Conservation (phyloP, 2,888 invertebrate genomes). For the Lasioglossum leucozonium region DNA sequence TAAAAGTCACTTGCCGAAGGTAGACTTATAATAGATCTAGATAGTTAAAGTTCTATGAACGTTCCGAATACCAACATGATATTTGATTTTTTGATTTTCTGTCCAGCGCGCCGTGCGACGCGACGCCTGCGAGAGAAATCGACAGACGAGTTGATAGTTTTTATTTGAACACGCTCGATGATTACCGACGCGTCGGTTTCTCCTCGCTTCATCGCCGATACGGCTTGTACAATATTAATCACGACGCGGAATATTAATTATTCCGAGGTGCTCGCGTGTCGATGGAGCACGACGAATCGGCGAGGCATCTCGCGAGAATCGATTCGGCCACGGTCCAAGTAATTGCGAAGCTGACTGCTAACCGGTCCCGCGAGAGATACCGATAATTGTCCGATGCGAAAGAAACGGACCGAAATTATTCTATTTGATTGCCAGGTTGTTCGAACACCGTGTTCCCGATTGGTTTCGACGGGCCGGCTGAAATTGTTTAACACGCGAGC, state of each 20-base stretch:
- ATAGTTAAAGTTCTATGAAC: too few species aligned
- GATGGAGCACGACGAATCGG: slow-evolving; percentile 16
- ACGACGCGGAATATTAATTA: slow-evolving; percentile 50
- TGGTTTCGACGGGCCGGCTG: neutral
- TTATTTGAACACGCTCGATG: slow-evolving; percentile 32
- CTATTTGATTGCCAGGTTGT: neutral
- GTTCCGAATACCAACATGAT: too few species aligned
- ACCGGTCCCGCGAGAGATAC: slow-evolving; percentile 26
- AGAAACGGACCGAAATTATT: slow-evolving; percentile 3
- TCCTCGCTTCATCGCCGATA: slow-evolving; percentile 13
- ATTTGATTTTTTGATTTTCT: neutral
- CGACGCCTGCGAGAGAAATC: neutral
- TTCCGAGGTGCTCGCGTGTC: slow-evolving; percentile 30
- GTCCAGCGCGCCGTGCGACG: neutral
- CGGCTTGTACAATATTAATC: slow-evolving; percentile 28
- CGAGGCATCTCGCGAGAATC: slow-evolving; percentile 23
- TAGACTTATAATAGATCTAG: too few species aligned
- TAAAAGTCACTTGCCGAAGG: too few species aligned
- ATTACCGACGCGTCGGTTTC: slow-evolving; percentile 9
- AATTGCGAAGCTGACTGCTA: slow-evolving; percentile 15
- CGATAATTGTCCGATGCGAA: slow-evolving; percentile 23
- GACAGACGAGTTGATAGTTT: slow-evolving; percentile 31
- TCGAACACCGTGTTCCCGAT: slow-evolving; percentile 4
- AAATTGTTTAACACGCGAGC: neutral
- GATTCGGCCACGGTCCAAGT: slow-evolving; percentile 22